Percentiles rank a stretch among this genome's conserved stretches.
Conservation (phyloP, 2,888 invertebrate genomes). For the Pseudanteris insignis region DNA sequence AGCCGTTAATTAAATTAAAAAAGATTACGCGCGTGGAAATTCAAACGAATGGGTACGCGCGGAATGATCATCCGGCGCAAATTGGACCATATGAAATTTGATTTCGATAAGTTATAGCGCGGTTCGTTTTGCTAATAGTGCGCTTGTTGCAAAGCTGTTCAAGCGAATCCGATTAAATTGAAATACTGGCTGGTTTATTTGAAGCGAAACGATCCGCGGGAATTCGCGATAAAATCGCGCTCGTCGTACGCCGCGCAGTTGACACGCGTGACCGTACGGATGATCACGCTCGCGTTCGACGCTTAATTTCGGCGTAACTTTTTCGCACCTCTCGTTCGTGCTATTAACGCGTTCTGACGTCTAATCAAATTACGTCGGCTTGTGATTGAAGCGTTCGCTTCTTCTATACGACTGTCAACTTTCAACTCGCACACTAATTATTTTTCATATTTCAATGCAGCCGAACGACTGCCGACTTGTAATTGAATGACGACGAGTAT, state of each 20-base stretch:
- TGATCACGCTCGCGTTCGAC: no score
- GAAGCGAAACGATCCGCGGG: slow-evolving; percentile 36
- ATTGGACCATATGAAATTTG: slow-evolving; percentile 36
- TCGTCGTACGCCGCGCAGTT: slow-evolving; percentile 19
- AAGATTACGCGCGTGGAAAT: slow-evolving; percentile 1
- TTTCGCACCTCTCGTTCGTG: no score
- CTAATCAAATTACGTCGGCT: no score
- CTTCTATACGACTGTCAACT: no score
- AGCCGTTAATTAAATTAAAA: neutral
- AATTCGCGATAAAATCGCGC: slow-evolving; percentile 39
- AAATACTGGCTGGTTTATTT: slow-evolving; percentile 43
- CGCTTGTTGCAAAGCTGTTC: slow-evolving; percentile 35
- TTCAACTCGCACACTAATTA: no score
- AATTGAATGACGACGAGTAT: no score
- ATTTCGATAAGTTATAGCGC: slow-evolving; percentile 29
- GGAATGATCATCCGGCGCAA: slow-evolving; percentile 21
- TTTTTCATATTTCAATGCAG: no score
- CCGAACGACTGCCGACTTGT: no score
- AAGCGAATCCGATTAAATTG: slow-evolving; percentile 43
- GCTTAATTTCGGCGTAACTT: no score
- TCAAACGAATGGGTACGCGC: slow-evolving; percentile 5
- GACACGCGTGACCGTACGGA: slow-evolving; percentile 21
- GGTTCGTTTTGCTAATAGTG: slow-evolving; percentile 33
- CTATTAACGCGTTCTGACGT: no score
- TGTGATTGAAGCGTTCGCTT: no score